Base-by-base conservation (phyloP, 1,140 invertebrate genomes). In the Leptinotarsa undecemlineata region DNA sequence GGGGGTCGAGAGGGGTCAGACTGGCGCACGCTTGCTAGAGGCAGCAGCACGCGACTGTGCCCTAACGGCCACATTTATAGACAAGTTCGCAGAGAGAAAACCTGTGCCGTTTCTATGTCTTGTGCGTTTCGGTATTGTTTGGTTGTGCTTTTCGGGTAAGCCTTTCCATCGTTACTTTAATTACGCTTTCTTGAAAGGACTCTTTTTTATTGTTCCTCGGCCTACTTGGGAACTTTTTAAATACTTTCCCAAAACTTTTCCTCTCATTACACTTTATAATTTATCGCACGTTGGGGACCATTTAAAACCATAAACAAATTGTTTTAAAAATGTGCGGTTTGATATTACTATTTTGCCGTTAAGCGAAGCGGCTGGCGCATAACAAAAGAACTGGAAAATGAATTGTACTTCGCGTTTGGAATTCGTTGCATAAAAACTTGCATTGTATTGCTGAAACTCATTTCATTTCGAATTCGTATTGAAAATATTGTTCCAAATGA, bases 1-100 rank as follows among this genome's bases (percentile, higher is more conserved):
- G 78, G 74, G 81, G 81, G 81, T 82, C 80, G 80, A 78, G 78
- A 80, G 80, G 82, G 82, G 80, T 82, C 78, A 80, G 77, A 77
- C 74, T 76, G 77, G 82, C 82, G 82, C 82, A 79, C 79, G 81
- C 79, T 76, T 81, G 75, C 79, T 62, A 68, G 51, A 42, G 74
- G 67, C 76, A 79, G 77, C 76, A 79, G 78, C 82, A 82, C 81
- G 80, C 78, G 81, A 78, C 78, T 80, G 78, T 79, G 79, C 79
- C 73, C 66, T 80, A 80, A 80, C 78, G 70, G 79, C 77, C 79
- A 79, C 81, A 82, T 81, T 82, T 78, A 77, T 76, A 79, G 77
- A 73, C 75, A 79, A 80, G 76, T 76, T 76, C 77, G 74, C 80
- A 63, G 78, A 76, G 75, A 73, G 77, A 33, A 64, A 64, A 63